Conservation (phyloP, 2,113 vertebrate genomes). For the Anarrhichthys ocellatus region DNA sequence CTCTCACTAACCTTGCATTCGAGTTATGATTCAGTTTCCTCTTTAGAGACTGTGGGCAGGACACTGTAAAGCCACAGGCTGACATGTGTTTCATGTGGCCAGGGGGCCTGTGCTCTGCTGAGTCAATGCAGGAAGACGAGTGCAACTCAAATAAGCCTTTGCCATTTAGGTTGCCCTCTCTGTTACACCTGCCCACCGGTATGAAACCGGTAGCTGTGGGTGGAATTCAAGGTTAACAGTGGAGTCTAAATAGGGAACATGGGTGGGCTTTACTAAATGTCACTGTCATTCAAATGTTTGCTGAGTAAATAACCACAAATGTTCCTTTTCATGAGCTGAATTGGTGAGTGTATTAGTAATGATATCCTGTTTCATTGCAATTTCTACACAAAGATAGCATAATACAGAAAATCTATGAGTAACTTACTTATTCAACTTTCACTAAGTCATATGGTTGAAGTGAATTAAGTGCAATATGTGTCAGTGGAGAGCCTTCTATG, state of each 20-base stretch:
- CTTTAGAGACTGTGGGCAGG: slow-evolving; percentile 74
- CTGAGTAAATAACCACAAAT: slow-evolving; percentile 24
- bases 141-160: slow-evolving; percentile 53
- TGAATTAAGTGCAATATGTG: slow-evolving; percentile 10
- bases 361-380: not conserved
- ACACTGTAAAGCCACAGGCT: slow-evolving; percentile 74
- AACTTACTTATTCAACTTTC: slow-evolving; percentile 14
- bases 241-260: slow-evolving; percentile 67
- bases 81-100: slow-evolving; percentile 77
- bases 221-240: slow-evolving; percentile 53
- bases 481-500: not conserved
- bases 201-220: slow-evolving; percentile 73
- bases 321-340: slow-evolving; percentile 7
- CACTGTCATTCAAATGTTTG: slow-evolving; percentile 33
- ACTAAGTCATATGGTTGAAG: slow-evolving; percentile 36
- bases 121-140: slow-evolving; percentile 77
- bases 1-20: slow-evolving; percentile 42
- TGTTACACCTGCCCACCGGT: slow-evolving; percentile 75
- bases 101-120: slow-evolving; percentile 68
- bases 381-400: not conserved
- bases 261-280: slow-evolving; percentile 51
- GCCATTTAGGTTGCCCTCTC: slow-evolving; percentile 73
- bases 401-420: not conserved
- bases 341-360: not conserved
- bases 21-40: slow-evolving; percentile 81